Evolutionary conservation across 2,113 vertebrate species (phyloP).

Genomic region (Halichoeres trimaculatus): DNA sequence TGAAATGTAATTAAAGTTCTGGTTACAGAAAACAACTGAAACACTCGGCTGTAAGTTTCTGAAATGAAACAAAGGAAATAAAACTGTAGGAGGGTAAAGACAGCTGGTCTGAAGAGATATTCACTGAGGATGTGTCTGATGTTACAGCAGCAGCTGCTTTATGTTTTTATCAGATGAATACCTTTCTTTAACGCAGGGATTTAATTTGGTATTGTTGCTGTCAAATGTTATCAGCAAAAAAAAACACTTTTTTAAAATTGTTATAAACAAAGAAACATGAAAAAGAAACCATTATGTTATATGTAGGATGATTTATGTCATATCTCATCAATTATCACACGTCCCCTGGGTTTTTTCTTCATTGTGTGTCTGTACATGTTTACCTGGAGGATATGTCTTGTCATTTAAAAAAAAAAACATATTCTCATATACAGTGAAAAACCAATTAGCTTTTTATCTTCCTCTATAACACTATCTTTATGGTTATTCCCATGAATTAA

Average conservation of each 20-base stretch:
- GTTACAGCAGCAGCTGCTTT: background rate
- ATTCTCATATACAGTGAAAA: background rate
- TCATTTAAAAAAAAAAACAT: background rate
- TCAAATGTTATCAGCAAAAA: background rate
- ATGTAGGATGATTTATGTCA: background rate
- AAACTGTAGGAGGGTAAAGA: too few relatives aligned
- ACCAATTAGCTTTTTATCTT: background rate
- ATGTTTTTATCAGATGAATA: background rate
- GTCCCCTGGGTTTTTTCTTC: background rate
- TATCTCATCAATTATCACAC: background rate
- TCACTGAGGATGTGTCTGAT: background rate
- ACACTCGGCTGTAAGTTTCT: too few relatives aligned
- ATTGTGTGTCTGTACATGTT: background rate
- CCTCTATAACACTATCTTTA: background rate
- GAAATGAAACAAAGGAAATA: too few relatives aligned
- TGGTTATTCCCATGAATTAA: background rate
- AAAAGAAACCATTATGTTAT: background rate
- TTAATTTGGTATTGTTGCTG: background rate
- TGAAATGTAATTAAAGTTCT: too few relatives aligned
- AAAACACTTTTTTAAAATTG: background rate
- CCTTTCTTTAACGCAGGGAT: background rate
- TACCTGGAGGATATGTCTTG: background rate
- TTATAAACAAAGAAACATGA: slow-evolving; percentile 10
- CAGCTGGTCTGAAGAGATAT: too few relatives aligned
- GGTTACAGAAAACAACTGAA: too few relatives aligned